Conservation (phyloP, 1,140 invertebrate genomes). For the Pseudomyrmex cubaensis region DNA sequence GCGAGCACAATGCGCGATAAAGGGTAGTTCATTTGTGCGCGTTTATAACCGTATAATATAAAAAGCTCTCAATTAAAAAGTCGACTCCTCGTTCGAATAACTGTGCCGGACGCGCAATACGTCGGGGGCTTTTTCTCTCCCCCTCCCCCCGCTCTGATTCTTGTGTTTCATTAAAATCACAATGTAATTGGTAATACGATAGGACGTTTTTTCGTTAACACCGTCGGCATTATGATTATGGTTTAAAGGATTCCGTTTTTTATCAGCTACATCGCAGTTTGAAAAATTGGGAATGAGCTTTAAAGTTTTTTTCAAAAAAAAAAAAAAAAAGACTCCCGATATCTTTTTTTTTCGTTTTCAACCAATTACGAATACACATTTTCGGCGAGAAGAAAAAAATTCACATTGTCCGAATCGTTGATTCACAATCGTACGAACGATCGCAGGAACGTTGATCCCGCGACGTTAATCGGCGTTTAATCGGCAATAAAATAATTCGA, state of each 20-base stretch:
- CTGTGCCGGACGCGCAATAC: slow-evolving; percentile 65
- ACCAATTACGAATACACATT: too few species aligned
- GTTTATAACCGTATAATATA: slow-evolving; percentile 67
- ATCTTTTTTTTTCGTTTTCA: too few species aligned
- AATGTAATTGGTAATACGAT: slow-evolving; percentile 73
- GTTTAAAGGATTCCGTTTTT: slow-evolving; percentile 63
- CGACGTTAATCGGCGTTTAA: too few species aligned
- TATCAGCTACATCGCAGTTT: slow-evolving; percentile 40
- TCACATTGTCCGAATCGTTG: too few species aligned
- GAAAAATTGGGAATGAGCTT: slow-evolving; percentile 42
- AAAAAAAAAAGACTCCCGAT: too few species aligned
- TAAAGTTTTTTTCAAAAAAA: slow-evolving; percentile 8
- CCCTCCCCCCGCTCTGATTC: slow-evolving; percentile 23
- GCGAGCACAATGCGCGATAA: slow-evolving; percentile 57
- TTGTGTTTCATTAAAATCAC: slow-evolving; percentile 53
- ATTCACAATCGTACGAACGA: too few species aligned
- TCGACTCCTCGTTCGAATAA: slow-evolving; percentile 64
- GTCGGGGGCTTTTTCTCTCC: slow-evolving; percentile 50
- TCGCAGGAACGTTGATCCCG: too few species aligned
- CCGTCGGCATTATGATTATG: slow-evolving; percentile 70
- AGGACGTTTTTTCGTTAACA: slow-evolving; percentile 72
- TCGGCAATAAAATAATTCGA: too few species aligned
- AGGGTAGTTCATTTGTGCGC: slow-evolving; percentile 59
- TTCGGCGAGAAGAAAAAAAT: too few species aligned
- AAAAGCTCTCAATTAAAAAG: slow-evolving; percentile 72